phyloP scores from a whole-genome alignment of 2,888 invertebrate species.

The Phasia obesa region DNA sequence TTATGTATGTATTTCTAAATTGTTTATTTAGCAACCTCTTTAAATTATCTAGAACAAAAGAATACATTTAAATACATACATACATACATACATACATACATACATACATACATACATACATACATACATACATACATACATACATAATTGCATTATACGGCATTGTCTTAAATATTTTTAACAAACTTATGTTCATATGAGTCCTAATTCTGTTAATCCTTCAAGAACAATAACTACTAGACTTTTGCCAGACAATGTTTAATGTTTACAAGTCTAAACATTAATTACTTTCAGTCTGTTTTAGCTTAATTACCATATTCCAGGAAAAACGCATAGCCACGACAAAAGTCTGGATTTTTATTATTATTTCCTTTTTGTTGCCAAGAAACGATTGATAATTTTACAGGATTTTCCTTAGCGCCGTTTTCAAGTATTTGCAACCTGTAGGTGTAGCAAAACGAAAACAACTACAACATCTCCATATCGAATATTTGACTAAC shows the following conservation, averaged over 20 bases:
- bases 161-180: not conserved
- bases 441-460: constrained; percentile 51
- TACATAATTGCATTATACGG: constrained; percentile 10
- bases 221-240: constrained; percentile 30
- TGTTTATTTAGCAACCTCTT: no score
- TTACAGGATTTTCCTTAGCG: constrained; percentile 63
- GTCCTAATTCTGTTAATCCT: not conserved
- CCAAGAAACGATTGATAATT: constrained; percentile 54
- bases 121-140: no score
- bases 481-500: constrained; percentile 20
- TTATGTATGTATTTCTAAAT: no score
- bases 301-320: constrained; percentile 75
- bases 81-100: no score
- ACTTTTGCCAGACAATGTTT: constrained; percentile 64
- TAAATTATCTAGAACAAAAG: no score
- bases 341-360: constrained; percentile 26
- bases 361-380: not conserved
- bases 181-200: constrained; percentile 18
- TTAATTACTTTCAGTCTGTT: constrained; percentile 78
- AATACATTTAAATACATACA: no score
- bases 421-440: constrained; percentile 49
- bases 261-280: constrained; percentile 74
- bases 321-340: constrained; percentile 46
- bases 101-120: no score
- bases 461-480: not conserved